Conservation (phyloP, 2,113 vertebrate species). For the Sardina pilchardus region DNA sequence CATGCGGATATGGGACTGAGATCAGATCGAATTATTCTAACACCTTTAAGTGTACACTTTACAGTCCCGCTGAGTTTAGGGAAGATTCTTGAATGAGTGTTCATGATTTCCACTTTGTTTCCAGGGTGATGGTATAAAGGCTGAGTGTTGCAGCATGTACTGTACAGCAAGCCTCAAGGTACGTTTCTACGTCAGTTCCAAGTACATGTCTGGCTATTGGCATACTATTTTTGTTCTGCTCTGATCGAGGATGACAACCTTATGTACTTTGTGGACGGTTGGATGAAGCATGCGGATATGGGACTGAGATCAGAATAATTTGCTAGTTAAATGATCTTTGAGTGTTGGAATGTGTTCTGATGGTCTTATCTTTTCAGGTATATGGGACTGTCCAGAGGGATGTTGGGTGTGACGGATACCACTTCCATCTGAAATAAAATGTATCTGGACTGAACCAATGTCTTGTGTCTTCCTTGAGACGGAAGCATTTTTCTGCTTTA, state of each 20-base stretch:
- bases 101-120: too few species aligned
- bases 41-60: too few species aligned
- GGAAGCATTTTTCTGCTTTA: too few species aligned
- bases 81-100: too few species aligned
- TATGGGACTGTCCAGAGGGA: neutral
- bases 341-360: neutral
- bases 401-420: neutral
- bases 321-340: fast-evolving
- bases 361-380: neutral
- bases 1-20: slow-evolving; percentile 92
- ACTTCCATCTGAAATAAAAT: neutral
- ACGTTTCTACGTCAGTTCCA: neutral
- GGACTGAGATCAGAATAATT: slow-evolving; percentile 76
- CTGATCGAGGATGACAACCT: slow-evolving; percentile 78
- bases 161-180: slow-evolving; percentile 32
- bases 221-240: fast-evolving
- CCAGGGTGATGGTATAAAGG: neutral
- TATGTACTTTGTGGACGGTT: slow-evolving; percentile 66
- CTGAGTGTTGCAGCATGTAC: neutral
- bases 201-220: neutral
- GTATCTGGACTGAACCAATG: neutral
- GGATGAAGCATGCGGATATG: slow-evolving; percentile 90
- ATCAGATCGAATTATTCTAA: slow-evolving; percentile 29
- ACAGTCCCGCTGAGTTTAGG: too few species aligned
- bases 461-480: too few species aligned